These are phyloP conservation scores for Euschistus heros DNA, from an alignment of 1,140 invertebrate species.

Conservation along the genomic window DNA sequence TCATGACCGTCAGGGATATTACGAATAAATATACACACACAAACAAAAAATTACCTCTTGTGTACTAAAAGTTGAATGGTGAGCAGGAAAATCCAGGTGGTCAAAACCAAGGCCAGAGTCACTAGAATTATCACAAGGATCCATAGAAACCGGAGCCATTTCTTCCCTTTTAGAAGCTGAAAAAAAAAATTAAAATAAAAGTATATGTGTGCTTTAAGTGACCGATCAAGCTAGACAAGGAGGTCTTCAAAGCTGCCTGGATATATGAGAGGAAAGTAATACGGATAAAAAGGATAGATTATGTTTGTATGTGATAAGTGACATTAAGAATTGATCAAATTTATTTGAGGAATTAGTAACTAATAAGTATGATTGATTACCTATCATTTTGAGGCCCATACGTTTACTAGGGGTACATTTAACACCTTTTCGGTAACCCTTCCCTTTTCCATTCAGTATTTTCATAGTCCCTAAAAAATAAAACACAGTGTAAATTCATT, in stretches of 20 bases:
- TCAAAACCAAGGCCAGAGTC: constrained; percentile 71
- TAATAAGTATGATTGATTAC: not conserved
- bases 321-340: not conserved
- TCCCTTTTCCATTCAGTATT: constrained; percentile 21
- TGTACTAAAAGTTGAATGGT: not conserved
- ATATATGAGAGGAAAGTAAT: too few species aligned
- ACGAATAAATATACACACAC: too few species aligned
- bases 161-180: constrained; percentile 18
- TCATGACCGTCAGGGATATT: too few species aligned
- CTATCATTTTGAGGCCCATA: not conserved
- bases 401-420: constrained; percentile 13
- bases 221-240: too few species aligned
- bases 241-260: too few species aligned
- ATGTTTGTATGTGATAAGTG: not conserved
- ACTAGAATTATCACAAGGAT: constrained; percentile 65
- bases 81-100: constrained; percentile 36
- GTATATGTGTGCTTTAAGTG: too few species aligned
- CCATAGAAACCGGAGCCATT: constrained; percentile 19
- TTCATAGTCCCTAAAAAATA: constrained; percentile 18
- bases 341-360: not conserved
- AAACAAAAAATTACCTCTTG: not conserved
- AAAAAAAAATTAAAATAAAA: not conserved
- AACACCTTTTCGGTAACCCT: constrained; percentile 17
- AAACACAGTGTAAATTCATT: not conserved
- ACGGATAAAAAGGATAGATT: not conserved